phyloP scores from a whole-genome alignment of 2,797 vertebrate species.

The Aphelocoma californica region DNA sequence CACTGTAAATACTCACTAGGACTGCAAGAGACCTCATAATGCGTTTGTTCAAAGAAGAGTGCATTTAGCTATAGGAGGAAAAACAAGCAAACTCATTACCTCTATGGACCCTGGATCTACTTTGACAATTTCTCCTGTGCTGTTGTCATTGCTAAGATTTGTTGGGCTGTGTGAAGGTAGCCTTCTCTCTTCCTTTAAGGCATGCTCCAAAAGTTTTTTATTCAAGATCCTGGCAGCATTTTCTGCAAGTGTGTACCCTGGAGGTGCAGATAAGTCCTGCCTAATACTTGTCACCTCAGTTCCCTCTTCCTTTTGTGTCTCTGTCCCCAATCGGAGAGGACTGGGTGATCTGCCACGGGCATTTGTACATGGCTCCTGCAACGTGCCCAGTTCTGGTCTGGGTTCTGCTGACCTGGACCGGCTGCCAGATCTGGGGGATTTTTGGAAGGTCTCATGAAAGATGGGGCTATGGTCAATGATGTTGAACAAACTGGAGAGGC shows the following conservation, averaged over 20 bases:
- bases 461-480: constrained; percentile 95
- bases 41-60: constrained; percentile 43
- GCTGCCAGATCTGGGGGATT: constrained; percentile 86
- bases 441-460: constrained; percentile 83
- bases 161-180: constrained; percentile 70
- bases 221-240: constrained; percentile 91
- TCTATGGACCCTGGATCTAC: constrained; percentile 88
- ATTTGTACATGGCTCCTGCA: constrained; percentile 79
- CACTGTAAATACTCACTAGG: background rate
- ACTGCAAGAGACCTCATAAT: background rate
- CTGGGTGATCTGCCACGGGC: constrained; percentile 92
- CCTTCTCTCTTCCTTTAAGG: constrained; percentile 87
- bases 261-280: constrained; percentile 92
- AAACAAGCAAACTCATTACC: constrained; percentile 82
- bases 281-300: constrained; percentile 84
- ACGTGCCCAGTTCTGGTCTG: constrained; percentile 69
- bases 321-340: constrained; percentile 85
- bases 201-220: constrained; percentile 93
- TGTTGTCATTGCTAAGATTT: constrained; percentile 76
- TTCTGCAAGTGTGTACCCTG: constrained; percentile 90
- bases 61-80: constrained; percentile 55
- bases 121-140: constrained; percentile 81
- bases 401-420: constrained; percentile 82
- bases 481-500: constrained; percentile 98
- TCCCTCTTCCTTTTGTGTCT: constrained; percentile 84